Base-by-base conservation (phyloP, 2,113 vertebrate genomes). In the Solea senegalensis region DNA sequence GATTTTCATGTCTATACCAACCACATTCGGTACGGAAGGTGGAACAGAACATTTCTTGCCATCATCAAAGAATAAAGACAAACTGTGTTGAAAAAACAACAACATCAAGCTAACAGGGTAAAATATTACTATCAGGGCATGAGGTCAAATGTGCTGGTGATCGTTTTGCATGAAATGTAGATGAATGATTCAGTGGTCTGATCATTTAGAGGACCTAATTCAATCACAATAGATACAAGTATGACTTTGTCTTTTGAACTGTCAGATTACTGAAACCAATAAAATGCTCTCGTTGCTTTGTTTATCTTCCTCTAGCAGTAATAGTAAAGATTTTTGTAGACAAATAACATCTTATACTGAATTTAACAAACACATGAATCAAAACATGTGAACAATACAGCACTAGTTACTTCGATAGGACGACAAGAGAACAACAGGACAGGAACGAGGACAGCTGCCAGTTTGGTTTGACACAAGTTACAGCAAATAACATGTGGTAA, bases 401-500 rank as follows among this genome's bases (percentile, higher is more conserved):
- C 63, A 81, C 72, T 74, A 74, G 77, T 84, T 85, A 67, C 88
- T 66, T 80, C 60, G 76, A 49, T 13, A 75, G 59, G 55, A 85
- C 74, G 78, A 56, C 63, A 43, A 81, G 65, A 44, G 69, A 77
- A 65, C 45, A 71, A 82, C 74, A 88, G 70, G 65, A 87, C 79
- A 77, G 68, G 57, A 81, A 84, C 53, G 51, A 72, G 67, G 88
- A 83, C 79, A 56, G 80, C 26, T 68, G 69, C 64, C 78, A 77
- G 65, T 16, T 76, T 58, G 70, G 58, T 61, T 65, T 78, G 79
- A 90, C 79, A 88, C 71, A 88, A 39, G 71, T 78, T 73, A 86
- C 84, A 87, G 82, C 72, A 76, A 75, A 71, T 70, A 72, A 88
- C 72, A 91, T 78, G 75, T 78, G 76, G 83, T 85, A 78, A 81